A percentile compares a stretch with the other conserved stretches of the same genome.
Evolutionary conservation across 2,113 vertebrate species (phyloP).

Genomic region (Miniopterus natalensis): DNA sequence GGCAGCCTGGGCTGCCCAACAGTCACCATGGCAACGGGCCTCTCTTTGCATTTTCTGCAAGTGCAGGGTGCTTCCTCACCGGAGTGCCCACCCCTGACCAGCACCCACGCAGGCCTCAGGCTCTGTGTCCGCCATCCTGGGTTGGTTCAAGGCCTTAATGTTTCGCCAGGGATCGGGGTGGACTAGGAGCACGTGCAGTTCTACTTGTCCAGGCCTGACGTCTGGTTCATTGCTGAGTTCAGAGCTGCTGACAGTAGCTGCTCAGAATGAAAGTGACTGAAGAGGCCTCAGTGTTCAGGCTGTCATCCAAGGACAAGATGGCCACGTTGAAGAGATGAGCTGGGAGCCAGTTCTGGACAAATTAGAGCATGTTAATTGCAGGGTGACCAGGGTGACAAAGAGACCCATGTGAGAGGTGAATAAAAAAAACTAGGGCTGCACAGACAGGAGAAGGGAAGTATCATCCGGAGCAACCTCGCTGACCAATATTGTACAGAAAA

Average conservation of each 20-base stretch:
- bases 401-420: background rate
- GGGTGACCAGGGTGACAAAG: background rate
- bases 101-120: background rate
- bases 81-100: background rate
- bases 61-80: background rate
- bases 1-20: background rate
- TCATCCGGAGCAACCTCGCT: fast-evolving
- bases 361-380: background rate
- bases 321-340: background rate
- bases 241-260: background rate
- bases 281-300: background rate
- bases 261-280: background rate
- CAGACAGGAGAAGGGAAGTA: background rate
- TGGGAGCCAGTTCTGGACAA: background rate
- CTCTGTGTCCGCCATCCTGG: background rate
- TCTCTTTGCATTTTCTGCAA: constrained; percentile 24
- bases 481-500: background rate
- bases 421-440: background rate
- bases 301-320: background rate
- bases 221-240: background rate
- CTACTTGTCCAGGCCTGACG: background rate
- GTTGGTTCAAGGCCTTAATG: background rate
- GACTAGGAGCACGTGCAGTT: background rate
- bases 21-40: constrained; percentile 74
- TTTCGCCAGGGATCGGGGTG: background rate